phyloP scores from a whole-genome alignment of 2,797 vertebrate species.

The Rhabdophis nuchalis region DNA sequence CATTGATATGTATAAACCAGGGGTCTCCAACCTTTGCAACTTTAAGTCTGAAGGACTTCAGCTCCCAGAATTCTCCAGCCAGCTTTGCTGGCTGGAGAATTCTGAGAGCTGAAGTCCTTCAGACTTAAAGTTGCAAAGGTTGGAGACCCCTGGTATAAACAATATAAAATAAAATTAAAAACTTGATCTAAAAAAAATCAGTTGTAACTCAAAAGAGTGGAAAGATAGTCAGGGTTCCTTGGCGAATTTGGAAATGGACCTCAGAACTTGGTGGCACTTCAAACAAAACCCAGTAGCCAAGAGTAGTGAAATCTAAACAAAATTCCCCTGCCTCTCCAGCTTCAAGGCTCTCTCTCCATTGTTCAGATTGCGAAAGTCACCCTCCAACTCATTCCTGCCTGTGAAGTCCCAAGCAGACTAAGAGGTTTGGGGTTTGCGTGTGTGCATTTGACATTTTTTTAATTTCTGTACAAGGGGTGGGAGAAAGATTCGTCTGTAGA shows the following conservation, averaged over 20 bases:
- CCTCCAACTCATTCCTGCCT: conserved; percentile 28
- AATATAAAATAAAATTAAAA: too few species aligned
- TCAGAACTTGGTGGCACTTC: conserved; percentile 39
- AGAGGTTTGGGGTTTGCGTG: not conserved
- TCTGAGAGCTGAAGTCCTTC: too few species aligned
- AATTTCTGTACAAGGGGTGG: not conserved
- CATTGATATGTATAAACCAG: too few species aligned
- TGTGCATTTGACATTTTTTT: conserved; percentile 30
- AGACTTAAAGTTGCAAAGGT: too few species aligned
- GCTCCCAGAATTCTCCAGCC: too few species aligned
- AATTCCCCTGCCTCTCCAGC: not conserved
- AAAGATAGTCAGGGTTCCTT: conserved; percentile 46
- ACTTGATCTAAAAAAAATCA: not conserved
- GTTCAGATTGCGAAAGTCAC: conserved; percentile 44
- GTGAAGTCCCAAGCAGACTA: accelerated
- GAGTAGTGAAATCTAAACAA: conserved; percentile 49
- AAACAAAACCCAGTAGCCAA: not conserved
- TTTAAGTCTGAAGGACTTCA: too few species aligned
- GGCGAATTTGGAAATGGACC: conserved; percentile 47
- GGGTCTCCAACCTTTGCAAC: too few species aligned
- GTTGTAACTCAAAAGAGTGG: not conserved
- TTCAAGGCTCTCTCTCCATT: conserved; percentile 23
- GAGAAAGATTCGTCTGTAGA: conserved; percentile 14
- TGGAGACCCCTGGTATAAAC: too few species aligned
- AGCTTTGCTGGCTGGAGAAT: too few species aligned